phyloP scores from a whole-genome alignment of 2,797 vertebrate species.

The Bothrops alternatus region DNA sequence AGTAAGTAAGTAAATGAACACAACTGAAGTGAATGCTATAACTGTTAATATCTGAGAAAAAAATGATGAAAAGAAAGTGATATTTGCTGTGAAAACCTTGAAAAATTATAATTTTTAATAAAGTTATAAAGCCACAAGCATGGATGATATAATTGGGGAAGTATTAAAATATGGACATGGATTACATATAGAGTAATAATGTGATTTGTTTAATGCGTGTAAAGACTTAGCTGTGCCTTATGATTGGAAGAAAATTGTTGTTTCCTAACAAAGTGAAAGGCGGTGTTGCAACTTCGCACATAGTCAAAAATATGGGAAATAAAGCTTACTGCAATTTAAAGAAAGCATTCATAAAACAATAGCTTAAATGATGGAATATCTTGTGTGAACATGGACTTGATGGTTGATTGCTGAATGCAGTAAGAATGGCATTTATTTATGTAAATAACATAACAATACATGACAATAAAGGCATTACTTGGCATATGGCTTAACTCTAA shows the following conservation, averaged over 20 bases:
- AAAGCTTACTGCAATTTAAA: not conserved
- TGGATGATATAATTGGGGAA: not conserved
- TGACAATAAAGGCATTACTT: not conserved
- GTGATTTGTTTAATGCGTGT: not conserved
- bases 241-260: not conserved
- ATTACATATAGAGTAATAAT: not conserved
- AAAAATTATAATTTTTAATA: not conserved
- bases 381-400: not conserved
- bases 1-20: not conserved
- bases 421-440: not conserved
- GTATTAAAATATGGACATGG: not conserved
- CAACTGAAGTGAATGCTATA: not conserved
- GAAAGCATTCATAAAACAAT: not conserved
- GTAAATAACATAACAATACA: not conserved
- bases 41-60: not conserved
- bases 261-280: not conserved
- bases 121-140: not conserved
- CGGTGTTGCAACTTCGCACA: not conserved
- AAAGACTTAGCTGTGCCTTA: not conserved
- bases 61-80: not conserved
- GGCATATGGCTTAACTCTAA: not conserved
- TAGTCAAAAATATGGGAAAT: not conserved
- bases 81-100: not conserved
- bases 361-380: not conserved
- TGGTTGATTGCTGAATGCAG: not conserved